Base-by-base conservation (phyloP, 1,140 invertebrate genomes). In the Armadillidium nasatum region DNA sequence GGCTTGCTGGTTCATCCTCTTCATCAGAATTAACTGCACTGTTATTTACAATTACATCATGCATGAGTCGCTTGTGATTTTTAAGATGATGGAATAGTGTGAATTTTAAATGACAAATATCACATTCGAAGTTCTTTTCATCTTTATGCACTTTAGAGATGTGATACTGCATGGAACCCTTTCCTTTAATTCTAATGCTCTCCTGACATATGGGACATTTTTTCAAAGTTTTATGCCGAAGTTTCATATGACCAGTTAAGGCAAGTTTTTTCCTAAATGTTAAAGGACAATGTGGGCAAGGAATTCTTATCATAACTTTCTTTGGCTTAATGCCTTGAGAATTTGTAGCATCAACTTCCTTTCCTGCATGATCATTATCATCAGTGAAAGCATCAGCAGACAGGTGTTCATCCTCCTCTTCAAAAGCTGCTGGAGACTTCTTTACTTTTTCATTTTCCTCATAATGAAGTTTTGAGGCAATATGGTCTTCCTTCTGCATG, bases 171-270 rank as follows among this genome's bases (percentile, higher is more conserved):
- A 81, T 79, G 11, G 76, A 74, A 44, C 78, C 77, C 76, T 81
- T 81, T 43, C 72, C 74, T 46, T 78, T 81, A 13, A 79, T 71
- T 54, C 76, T 79, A 15, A 81, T 73, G 23, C 76, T 77, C 19
- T 75, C 80, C 10, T 78, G 78, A 75, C 80, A 81, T 22, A 81
- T 81, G 15, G 80, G 80, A 50, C 80, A 81, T 7, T 75, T 73
- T 23, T 77, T 75, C 77, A 77, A 73, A 21, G 70, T 43, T 23
- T 73, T 45, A 68, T 81, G 80, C 45, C 76, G 78, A 67, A 74
- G 77, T 54, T 79, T 81, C n/a, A 81, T 50, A 46, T 81, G 80
- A 68, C 77, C 77, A 46, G 46, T 69, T 19, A 81, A 71, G 19
- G 80, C 76, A 23, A 77, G 23, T 66, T 71, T 78, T 60, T 81